Percentiles rank a stretch among this genome's conserved stretches.
Conservation (phyloP, 2,113 vertebrate genomes). For the Elaphurus davidianus region DNA sequence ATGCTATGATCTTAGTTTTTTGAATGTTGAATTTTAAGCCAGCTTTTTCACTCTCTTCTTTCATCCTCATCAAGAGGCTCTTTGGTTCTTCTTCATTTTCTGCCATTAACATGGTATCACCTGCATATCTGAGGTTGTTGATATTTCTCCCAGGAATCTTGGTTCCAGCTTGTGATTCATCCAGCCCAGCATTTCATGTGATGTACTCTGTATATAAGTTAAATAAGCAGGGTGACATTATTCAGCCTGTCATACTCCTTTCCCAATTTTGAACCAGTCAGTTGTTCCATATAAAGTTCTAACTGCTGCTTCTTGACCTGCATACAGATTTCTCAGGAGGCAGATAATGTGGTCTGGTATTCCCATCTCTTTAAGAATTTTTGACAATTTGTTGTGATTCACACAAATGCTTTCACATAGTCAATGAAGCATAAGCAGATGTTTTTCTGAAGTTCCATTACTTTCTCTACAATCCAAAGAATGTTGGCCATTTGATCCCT, state of each 20-base stretch:
- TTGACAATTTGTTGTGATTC: neutral
- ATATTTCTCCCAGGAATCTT: neutral
- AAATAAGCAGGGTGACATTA: neutral
- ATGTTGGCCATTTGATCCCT: neutral
- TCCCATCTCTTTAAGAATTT: neutral
- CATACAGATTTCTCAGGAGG: neutral
- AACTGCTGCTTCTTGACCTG: neutral
- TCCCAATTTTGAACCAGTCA: neutral
- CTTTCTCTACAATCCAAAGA: neutral
- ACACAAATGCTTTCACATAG: neutral
- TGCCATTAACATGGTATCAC: neutral
- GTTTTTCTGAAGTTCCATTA: neutral
- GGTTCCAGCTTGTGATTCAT: neutral
- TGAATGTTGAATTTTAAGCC: neutral
- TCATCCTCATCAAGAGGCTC: neutral
- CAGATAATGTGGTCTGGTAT: neutral
- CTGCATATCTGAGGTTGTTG: neutral
- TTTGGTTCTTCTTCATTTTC: neutral
- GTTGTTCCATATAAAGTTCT: neutral
- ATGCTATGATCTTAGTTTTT: neutral
- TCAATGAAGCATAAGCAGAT: neutral
- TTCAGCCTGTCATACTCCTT: neutral
- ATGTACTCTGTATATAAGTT: neutral
- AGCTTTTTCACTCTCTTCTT: neutral
- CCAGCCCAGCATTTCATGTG: neutral